Conservation (phyloP, 2,797 vertebrate species). For the Ciconia nigra region DNA sequence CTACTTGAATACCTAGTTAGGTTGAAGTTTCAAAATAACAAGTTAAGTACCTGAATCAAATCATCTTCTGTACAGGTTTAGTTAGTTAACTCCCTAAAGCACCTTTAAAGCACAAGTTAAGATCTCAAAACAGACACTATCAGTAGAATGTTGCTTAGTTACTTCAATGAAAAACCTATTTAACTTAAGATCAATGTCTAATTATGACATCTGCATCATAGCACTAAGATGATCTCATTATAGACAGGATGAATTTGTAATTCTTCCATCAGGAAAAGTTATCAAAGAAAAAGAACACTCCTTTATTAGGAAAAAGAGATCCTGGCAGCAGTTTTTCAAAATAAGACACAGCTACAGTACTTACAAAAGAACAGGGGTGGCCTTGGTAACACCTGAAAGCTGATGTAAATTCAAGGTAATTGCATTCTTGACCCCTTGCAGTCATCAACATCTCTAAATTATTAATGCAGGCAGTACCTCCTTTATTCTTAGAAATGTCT, state of each 20-base stretch:
- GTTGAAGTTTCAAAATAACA: not conserved
- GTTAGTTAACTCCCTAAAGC: not conserved
- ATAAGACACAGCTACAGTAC: not conserved
- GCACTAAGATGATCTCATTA: not conserved
- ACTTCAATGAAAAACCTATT: not conserved
- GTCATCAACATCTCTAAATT: not conserved
- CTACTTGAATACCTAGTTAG: not conserved
- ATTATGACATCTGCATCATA: not conserved
- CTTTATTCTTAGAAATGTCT: not conserved
- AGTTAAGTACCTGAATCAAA: not conserved
- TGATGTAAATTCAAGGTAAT: not conserved
- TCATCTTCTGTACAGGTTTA: not conserved
- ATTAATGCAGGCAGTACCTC: not conserved
- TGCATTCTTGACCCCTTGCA: not conserved
- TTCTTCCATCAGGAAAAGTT: not conserved
- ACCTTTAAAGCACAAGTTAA: not conserved
- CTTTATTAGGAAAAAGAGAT: not conserved
- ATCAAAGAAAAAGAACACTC: not conserved
- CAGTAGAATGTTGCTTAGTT: not conserved
- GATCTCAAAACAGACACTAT: not conserved
- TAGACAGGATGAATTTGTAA: not conserved
- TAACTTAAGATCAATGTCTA: not conserved
- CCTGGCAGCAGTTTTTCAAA: not conserved
- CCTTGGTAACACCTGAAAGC: not conserved
- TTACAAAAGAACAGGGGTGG: not conserved